These are phyloP conservation scores for Cryptophagus acutangulus DNA, from an alignment of 2,888 invertebrate species.

Conservation along the genomic window DNA sequence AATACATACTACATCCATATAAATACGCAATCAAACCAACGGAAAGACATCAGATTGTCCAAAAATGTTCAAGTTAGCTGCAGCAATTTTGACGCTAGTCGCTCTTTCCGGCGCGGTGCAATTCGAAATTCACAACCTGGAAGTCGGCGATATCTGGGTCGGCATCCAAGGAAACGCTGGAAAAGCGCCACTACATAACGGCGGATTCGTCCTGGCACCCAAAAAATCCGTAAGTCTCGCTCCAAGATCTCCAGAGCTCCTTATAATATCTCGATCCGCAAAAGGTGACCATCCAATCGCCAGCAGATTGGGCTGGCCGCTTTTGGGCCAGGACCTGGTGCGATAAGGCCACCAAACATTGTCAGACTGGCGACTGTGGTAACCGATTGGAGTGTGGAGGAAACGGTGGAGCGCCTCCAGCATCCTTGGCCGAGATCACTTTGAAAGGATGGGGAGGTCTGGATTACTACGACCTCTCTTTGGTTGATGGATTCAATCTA, in stretches of 20 bases:
- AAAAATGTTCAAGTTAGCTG: slow-evolving; percentile 15
- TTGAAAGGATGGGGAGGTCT: slow-evolving; percentile 38
- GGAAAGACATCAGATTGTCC: neutral
- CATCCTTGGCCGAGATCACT: slow-evolving; percentile 46
- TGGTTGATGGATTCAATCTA: slow-evolving; percentile 51
- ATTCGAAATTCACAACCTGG: slow-evolving; percentile 33
- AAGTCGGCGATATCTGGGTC: slow-evolving; percentile 34
- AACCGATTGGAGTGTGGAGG: slow-evolving; percentile 43
- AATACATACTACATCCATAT: too few relatives aligned
- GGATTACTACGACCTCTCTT: slow-evolving; percentile 50
- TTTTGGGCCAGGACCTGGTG: slow-evolving; percentile 45
- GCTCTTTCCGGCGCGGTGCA: slow-evolving; percentile 18
- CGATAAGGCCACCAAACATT: slow-evolving; percentile 43
- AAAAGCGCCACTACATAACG: slow-evolving; percentile 30
- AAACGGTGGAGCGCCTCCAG: slow-evolving; percentile 45
- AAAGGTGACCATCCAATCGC: slow-evolving; percentile 15
- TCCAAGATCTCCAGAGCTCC: neutral
- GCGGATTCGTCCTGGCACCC: slow-evolving; percentile 34
- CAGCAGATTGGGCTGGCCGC: slow-evolving; percentile 37
- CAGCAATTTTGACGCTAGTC: slow-evolving; percentile 2
- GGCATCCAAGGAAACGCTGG: slow-evolving; percentile 36
- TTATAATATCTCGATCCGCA: neutral
- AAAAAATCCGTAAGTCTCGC: slow-evolving; percentile 29
- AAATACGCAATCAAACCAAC: too few relatives aligned
- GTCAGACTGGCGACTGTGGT: slow-evolving; percentile 26